These are phyloP conservation scores for Gastrophryne carolinensis DNA, from an alignment of 2,797 vertebrate genomes.

Conservation along the genomic window DNA sequence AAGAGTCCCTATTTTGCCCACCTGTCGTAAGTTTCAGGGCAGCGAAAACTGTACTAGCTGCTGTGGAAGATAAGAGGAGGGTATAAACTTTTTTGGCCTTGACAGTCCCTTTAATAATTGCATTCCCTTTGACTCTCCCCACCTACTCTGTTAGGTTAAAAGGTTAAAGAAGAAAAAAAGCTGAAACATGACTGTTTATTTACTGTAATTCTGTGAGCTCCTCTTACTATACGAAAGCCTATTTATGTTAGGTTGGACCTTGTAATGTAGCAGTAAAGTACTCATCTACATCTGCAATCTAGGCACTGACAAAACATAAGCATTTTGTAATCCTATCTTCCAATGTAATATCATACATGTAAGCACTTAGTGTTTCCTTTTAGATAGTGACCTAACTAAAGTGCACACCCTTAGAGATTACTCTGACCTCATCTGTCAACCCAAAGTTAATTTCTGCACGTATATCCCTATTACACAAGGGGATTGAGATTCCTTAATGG, in stretches of 20 bases:
- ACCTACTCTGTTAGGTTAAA: too few species aligned
- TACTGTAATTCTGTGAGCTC: neutral
- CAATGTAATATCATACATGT: neutral
- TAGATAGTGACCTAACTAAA: slow-evolving; percentile 15
- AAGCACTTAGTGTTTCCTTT: neutral
- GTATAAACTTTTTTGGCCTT: too few species aligned
- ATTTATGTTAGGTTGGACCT: neutral
- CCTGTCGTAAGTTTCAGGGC: too few species aligned
- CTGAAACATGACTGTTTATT: too few species aligned
- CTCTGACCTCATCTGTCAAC: slow-evolving; percentile 16
- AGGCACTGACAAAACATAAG: neutral
- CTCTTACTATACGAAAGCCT: neutral
- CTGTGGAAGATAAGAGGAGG: too few species aligned
- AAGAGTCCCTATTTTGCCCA: too few species aligned
- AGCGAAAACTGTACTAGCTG: too few species aligned
- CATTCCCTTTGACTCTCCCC: too few species aligned
- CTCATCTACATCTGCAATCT: too few species aligned
- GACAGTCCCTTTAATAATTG: too few species aligned
- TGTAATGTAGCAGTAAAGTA: neutral
- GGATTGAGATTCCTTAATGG: neutral
- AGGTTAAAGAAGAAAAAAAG: too few species aligned
- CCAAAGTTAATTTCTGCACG: neutral
- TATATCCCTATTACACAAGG: slow-evolving; percentile 15
- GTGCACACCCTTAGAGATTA: neutral
- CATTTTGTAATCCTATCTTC: neutral